These are phyloP conservation scores for Cenopis cana DNA, from an alignment of 2,888 invertebrate species.

Conservation along the genomic window DNA sequence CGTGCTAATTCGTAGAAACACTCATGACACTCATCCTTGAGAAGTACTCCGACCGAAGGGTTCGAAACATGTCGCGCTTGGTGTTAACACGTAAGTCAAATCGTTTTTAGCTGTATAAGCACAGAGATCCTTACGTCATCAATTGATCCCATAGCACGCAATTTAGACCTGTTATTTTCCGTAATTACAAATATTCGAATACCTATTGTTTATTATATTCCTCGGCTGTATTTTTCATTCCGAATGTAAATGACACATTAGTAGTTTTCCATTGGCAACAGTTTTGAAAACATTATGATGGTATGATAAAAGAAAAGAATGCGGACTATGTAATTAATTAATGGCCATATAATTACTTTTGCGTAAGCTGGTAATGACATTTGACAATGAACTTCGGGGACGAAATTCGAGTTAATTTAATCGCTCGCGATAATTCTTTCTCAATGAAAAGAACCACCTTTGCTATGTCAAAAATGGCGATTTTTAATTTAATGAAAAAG, in stretches of 20 bases:
- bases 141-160: background rate
- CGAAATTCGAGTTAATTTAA: background rate
- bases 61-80: too few species aligned
- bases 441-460: too few species aligned
- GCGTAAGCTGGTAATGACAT: conserved; percentile 5
- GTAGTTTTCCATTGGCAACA: background rate
- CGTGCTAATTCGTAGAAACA: too few species aligned
- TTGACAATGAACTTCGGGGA: conserved; percentile 20
- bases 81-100: too few species aligned
- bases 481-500: too few species aligned
- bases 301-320: conserved; percentile 26
- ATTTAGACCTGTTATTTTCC: conserved; percentile 1
- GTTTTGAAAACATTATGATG: conserved; percentile 4
- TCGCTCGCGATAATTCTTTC: background rate
- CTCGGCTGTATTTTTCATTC: background rate
- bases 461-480: too few species aligned
- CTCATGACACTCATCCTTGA: too few species aligned
- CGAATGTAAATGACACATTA: background rate
- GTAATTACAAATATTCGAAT: background rate
- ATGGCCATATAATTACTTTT: conserved; percentile 20
- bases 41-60: too few species aligned
- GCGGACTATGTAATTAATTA: conserved; percentile 24
- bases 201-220: background rate
- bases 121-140: background rate
- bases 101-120: too few species aligned